Evolutionary conservation across 2,888 invertebrate genomes (phyloP).

Genomic region (Drosophila trichaetosa): DNA sequence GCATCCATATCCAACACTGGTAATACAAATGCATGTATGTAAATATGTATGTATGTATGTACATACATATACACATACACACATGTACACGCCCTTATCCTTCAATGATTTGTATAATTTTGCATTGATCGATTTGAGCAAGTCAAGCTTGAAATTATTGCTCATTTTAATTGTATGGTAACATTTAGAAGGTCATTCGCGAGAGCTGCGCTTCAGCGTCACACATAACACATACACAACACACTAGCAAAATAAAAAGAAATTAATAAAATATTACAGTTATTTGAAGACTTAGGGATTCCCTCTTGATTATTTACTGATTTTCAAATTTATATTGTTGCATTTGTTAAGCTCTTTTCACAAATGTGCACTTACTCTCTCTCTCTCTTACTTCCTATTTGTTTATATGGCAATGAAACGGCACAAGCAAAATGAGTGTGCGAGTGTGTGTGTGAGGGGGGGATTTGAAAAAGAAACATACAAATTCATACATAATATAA

Average conservation of each 20-base stretch:
- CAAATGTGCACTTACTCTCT: conserved; percentile 24
- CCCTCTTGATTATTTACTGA: conserved; percentile 26
- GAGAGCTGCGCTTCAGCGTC: conserved; percentile 13
- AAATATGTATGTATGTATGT: not conserved
- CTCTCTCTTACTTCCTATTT: conserved; percentile 58
- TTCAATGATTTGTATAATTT: conserved; percentile 43
- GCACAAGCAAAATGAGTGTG: conserved; percentile 34
- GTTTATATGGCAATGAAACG: conserved; percentile 59
- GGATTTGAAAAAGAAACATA: conserved; percentile 58
- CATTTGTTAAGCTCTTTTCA: conserved; percentile 62
- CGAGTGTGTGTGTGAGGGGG: conserved; percentile 16
- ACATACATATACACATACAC: not conserved
- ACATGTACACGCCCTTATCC: not conserved
- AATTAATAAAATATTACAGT: conserved; percentile 39
- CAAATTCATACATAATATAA: conserved; percentile 58
- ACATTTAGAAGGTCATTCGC: conserved; percentile 30
- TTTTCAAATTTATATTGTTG: conserved; percentile 41
- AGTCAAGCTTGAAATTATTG: conserved; percentile 16
- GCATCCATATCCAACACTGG: conserved; percentile 20
- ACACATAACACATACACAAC: conserved; percentile 8
- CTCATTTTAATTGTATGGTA: conserved; percentile 5
- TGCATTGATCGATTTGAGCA: conserved; percentile 29
- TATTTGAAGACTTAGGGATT: conserved; percentile 14
- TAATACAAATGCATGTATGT: not conserved
- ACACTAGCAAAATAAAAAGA: conserved; percentile 11